Percentiles rank a stretch among this genome's conserved stretches.
These are phyloP conservation scores for Leucania comma DNA, from an alignment of 2,888 invertebrate genomes.

Conservation along the genomic window DNA sequence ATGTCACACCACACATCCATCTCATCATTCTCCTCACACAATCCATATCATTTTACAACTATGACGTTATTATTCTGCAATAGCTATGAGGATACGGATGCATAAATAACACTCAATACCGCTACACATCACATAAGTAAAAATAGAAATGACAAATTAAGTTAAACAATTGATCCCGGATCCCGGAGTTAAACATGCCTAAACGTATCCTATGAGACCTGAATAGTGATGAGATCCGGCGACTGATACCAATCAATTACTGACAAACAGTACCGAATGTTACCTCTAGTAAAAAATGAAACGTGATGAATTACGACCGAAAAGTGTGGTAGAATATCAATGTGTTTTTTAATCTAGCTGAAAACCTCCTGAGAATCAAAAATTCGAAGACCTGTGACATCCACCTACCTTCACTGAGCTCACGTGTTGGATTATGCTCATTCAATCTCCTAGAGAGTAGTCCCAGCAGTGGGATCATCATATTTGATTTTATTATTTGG, in stretches of 20 bases:
- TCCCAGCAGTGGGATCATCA: no score
- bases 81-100: not conserved
- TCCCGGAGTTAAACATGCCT: slow-evolving; percentile 57
- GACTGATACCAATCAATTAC: slow-evolving; percentile 55
- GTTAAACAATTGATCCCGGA: slow-evolving; percentile 63
- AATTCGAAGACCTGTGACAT: no score
- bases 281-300: slow-evolving; percentile 1
- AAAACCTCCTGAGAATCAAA: no score
- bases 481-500: no score
- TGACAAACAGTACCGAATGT: slow-evolving; percentile 16
- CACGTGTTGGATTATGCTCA: no score
- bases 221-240: slow-evolving; percentile 61
- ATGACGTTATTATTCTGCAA: not conserved
- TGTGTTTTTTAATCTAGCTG: no score
- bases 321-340: not conserved
- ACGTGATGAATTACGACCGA: slow-evolving; percentile 21
- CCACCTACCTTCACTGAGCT: no score
- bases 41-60: not conserved
- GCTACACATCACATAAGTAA: slow-evolving; percentile 42
- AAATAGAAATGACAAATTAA: slow-evolving; percentile 66
- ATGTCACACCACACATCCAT: no score
- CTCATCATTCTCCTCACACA: no score
- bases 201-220: slow-evolving; percentile 48
- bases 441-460: no score
- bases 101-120: not conserved